Percentiles rank a stretch among this genome's conserved stretches.
These are phyloP conservation scores for Cyclura pinguis DNA, from an alignment of 2,797 vertebrate genomes.

Conservation along the genomic window DNA sequence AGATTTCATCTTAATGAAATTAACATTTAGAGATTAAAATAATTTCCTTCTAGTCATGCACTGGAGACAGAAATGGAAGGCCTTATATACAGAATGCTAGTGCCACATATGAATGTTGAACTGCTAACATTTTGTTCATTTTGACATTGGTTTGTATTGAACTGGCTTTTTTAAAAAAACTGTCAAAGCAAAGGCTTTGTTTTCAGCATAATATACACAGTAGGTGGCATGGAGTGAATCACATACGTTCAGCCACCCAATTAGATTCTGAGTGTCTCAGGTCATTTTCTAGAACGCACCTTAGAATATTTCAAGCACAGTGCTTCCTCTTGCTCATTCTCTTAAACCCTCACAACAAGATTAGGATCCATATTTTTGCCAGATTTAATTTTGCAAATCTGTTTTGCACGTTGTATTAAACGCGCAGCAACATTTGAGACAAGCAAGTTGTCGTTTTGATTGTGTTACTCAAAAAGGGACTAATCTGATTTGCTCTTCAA, in stretches of 20 bases:
- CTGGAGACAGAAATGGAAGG: background rate
- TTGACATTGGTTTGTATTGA: constrained; percentile 32
- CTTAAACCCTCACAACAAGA: constrained; percentile 41
- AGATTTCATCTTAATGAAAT: background rate
- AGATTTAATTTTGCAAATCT: constrained; percentile 49
- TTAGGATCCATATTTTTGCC: constrained; percentile 44
- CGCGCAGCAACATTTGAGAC: constrained; percentile 21
- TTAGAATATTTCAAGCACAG: constrained; percentile 43
- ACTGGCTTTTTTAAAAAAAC: background rate
- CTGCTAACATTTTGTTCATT: background rate
- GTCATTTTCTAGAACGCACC: constrained; percentile 23
- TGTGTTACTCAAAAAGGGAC: constrained; percentile 30
- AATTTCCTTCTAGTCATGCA: background rate
- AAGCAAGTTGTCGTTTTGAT: constrained; percentile 34
- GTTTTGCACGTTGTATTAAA: constrained; percentile 41
- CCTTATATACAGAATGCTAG: constrained; percentile 37
- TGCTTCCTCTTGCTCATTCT: constrained; percentile 46
- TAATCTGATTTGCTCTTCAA: constrained; percentile 48
- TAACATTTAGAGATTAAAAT: background rate
- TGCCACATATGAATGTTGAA: background rate
- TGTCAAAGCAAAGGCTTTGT: constrained; percentile 14
- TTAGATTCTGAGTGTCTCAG: constrained; percentile 4
- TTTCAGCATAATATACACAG: constrained; percentile 16
- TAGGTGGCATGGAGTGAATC: constrained; percentile 33
- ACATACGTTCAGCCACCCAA: background rate